Conservation (phyloP, 2,113 vertebrate species). For the Pterocles gutturalis region DNA sequence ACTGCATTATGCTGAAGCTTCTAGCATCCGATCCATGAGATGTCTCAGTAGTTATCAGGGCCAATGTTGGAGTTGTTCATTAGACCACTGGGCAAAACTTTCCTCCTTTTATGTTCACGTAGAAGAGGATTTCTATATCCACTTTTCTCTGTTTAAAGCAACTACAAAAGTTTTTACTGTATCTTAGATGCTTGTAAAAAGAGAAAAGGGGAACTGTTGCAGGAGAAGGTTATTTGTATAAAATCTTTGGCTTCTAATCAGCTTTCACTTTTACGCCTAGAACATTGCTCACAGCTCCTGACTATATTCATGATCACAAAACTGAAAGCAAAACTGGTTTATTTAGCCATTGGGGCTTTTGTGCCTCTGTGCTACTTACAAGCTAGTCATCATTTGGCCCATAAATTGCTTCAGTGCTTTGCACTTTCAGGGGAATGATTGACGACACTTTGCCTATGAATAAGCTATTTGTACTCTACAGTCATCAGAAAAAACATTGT, state of each 20-base stretch:
- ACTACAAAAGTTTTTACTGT: not conserved
- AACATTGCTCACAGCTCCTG: not conserved
- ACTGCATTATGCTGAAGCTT: not conserved
- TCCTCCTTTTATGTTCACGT: rapidly evolving
- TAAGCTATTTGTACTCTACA: slow-evolving; percentile 39
- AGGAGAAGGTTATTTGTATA: not conserved
- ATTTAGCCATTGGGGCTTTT: not conserved
- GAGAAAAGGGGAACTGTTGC: not conserved
- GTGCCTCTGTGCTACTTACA: not conserved
- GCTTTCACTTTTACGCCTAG: not conserved
- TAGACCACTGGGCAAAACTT: not conserved
- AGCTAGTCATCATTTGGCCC: slow-evolving; percentile 24
- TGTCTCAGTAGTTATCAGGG: not conserved
- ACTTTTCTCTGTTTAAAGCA: not conserved
- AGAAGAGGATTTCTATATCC: not conserved
- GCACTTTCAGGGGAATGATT: slow-evolving; percentile 21
- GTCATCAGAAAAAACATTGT: slow-evolving; percentile 43
- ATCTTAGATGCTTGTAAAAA: not conserved
- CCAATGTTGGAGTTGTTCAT: not conserved
- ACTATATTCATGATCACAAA: not conserved
- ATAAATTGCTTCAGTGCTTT: slow-evolving; percentile 36
- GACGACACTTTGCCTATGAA: slow-evolving; percentile 8
- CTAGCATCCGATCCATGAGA: rapidly evolving
- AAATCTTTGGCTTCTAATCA: not conserved
- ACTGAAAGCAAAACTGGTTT: not conserved